A percentile compares a stretch with the other conserved stretches of the same genome.
Evolutionary conservation across 2,113 vertebrate species (phyloP).

Genomic region (Falcunculus frontatus): DNA sequence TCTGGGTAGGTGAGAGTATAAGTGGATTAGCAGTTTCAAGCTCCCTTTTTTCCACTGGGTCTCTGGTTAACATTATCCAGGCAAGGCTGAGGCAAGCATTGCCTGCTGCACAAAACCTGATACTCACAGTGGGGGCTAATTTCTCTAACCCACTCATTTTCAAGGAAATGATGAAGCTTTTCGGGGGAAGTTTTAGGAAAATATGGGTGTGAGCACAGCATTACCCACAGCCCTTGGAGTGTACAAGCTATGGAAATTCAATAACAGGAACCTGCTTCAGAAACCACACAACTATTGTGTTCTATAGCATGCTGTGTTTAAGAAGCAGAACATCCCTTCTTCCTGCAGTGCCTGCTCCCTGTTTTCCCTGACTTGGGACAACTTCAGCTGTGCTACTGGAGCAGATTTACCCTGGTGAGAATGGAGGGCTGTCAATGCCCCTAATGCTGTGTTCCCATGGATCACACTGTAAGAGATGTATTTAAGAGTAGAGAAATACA

Average conservation of each 20-base stretch:
- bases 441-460: background rate
- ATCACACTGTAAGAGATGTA: background rate
- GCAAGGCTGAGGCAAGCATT: background rate
- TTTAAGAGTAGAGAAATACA: background rate
- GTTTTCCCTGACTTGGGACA: background rate
- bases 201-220: background rate
- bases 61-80: conserved; percentile 7
- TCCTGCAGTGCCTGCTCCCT: background rate
- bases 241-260: background rate
- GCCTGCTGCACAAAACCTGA: conserved; percentile 26
- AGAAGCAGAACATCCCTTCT: background rate
- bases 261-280: background rate
- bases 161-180: background rate
- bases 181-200: background rate
- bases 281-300: background rate
- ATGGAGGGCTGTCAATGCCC: background rate
- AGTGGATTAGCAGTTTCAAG: background rate
- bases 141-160: background rate
- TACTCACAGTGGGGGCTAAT: background rate
- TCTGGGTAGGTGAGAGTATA: background rate
- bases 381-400: background rate
- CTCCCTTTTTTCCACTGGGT: background rate
- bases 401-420: background rate
- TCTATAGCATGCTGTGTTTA: too few relatives aligned
- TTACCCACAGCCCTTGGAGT: background rate